These are phyloP conservation scores for Bombus pascuorum DNA, from an alignment of 1,140 invertebrate genomes.

Conservation along the genomic window DNA sequence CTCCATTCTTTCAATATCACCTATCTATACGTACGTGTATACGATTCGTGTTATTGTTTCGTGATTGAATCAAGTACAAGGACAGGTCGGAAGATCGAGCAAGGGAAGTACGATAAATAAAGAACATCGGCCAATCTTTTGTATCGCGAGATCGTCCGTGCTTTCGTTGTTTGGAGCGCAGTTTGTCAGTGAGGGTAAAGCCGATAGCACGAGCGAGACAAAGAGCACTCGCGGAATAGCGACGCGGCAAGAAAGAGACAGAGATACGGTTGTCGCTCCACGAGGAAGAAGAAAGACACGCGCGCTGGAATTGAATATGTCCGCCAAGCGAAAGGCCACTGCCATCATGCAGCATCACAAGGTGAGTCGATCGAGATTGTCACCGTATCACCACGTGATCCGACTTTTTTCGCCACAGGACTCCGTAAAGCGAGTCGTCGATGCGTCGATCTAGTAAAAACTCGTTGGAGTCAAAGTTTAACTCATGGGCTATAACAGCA, in stretches of 20 bases:
- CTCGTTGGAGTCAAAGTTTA: conserved; percentile 13
- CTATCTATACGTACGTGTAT: background rate
- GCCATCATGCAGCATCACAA: conserved; percentile 85
- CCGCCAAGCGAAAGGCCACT: conserved; percentile 84
- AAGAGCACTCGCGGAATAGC: background rate
- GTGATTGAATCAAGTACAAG: conserved; percentile 4
- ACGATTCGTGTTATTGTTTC: background rate
- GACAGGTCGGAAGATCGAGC: conserved; percentile 22
- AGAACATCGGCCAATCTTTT: conserved; percentile 30
- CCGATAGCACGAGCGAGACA: background rate
- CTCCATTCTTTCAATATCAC: background rate
- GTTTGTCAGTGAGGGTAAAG: conserved; percentile 20
- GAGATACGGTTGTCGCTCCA: conserved; percentile 53
- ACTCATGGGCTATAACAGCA: background rate
- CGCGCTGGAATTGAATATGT: conserved; percentile 79
- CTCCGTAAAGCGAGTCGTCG: background rate
- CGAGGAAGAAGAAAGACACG: conserved; percentile 46
- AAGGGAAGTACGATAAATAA: background rate
- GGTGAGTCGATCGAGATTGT: conserved; percentile 76
- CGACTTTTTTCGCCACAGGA: conserved; percentile 23
- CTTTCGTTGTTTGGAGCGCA: conserved; percentile 32
- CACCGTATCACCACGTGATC: conserved; percentile 50
- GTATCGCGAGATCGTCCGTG: conserved; percentile 31
- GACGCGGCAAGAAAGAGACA: conserved; percentile 11
- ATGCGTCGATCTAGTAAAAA: background rate